These are phyloP conservation scores for Merodon equestris DNA, from an alignment of 2,888 invertebrate species.

Conservation along the genomic window DNA sequence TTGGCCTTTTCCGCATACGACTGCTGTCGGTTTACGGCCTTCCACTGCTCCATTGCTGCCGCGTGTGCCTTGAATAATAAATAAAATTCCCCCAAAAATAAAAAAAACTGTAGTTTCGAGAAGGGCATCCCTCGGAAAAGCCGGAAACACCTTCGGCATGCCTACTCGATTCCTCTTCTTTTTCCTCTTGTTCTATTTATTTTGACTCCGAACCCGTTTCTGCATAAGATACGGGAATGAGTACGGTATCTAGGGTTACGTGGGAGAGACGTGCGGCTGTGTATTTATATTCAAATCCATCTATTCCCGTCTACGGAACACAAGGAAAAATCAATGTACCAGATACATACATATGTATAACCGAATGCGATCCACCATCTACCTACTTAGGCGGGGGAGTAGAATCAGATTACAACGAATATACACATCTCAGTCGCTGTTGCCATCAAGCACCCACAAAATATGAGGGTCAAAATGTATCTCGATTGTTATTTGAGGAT, in stretches of 20 bases:
- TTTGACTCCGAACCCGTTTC: background rate
- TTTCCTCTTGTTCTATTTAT: slow-evolving; percentile 1
- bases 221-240: too few species aligned
- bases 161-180: too few species aligned
- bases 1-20: background rate
- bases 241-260: background rate
- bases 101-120: background rate
- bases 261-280: background rate
- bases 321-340: slow-evolving; percentile 3
- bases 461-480: slow-evolving; percentile 50
- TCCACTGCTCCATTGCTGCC: background rate
- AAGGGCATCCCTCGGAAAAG: slow-evolving; percentile 35
- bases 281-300: slow-evolving; percentile 14
- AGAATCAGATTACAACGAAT: background rate
- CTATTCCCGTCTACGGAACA: background rate
- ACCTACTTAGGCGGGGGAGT: background rate
- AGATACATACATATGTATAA: slow-evolving; percentile 7
- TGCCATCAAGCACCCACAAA: slow-evolving; percentile 33
- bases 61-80: slow-evolving; percentile 46
- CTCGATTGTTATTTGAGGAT: slow-evolving; percentile 47
- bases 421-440: background rate
- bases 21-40: slow-evolving; percentile 2
- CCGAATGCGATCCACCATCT: too few species aligned
- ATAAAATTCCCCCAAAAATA: slow-evolving; percentile 23
- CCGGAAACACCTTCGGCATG: slow-evolving; percentile 53